Evolutionary conservation across 2,113 vertebrate genomes (phyloP).

Genomic region (Sylvia atricapilla): DNA sequence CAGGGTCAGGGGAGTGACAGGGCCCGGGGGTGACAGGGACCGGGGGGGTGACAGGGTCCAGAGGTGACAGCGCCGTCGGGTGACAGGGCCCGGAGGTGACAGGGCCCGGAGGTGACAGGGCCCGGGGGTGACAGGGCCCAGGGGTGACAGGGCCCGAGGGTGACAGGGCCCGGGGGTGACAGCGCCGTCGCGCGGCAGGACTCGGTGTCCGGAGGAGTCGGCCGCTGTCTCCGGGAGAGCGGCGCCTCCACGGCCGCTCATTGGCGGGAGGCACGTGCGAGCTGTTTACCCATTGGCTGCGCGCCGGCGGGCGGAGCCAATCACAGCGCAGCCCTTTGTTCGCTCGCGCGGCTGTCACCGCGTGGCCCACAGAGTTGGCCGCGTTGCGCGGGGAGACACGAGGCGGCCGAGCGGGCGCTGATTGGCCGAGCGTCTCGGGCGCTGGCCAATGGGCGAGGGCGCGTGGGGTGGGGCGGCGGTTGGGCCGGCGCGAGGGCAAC

Average conservation of each 20-base stretch:
- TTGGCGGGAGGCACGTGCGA: not conserved
- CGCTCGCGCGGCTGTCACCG: not conserved
- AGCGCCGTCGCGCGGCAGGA: no score
- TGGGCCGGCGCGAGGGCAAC: not conserved
- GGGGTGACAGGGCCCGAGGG: no score
- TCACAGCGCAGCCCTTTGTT: not conserved
- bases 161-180: not conserved
- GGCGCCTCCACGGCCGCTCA: not conserved
- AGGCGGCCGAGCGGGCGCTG: accelerated
- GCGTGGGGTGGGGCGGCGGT: not conserved
- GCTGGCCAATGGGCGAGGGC: not conserved
- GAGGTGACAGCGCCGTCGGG: no score
- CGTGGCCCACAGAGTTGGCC: not conserved
- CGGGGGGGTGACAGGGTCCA: no score
- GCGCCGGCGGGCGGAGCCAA: not conserved
- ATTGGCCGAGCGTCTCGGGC: not conserved
- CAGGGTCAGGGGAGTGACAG: not conserved
- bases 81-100: no score
- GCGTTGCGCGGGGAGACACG: not conserved
- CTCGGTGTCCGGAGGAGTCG: not conserved
- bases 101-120: no score
- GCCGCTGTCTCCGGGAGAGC: not conserved
- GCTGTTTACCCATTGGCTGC: not conserved
- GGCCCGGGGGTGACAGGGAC: not conserved
- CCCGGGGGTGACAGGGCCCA: no score